These are phyloP conservation scores for Myotis yumanensis DNA, from an alignment of 2,113 vertebrate species.

Conservation along the genomic window DNA sequence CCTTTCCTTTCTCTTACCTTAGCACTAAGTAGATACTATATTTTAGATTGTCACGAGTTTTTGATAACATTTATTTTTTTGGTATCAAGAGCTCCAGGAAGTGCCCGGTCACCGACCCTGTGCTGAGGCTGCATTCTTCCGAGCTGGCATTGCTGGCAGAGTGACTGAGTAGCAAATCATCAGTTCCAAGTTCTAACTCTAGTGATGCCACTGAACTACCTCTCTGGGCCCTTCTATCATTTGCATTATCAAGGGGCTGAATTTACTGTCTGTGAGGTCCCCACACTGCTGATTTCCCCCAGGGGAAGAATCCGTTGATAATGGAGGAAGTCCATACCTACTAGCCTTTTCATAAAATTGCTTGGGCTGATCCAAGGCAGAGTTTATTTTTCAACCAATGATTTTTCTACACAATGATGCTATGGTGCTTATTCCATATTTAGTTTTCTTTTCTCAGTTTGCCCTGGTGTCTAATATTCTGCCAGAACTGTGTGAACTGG, in stretches of 20 bases:
- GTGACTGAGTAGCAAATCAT: neutral
- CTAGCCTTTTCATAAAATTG: neutral
- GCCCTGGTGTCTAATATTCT: neutral
- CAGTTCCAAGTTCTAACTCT: neutral
- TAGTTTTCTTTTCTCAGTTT: neutral
- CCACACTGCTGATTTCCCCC: neutral
- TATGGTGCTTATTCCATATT: neutral
- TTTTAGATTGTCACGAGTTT: neutral
- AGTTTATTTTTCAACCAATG: neutral
- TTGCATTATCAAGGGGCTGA: neutral
- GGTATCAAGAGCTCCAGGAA: neutral
- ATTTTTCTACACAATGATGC: neutral
- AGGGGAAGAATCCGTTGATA: neutral
- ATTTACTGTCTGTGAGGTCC: neutral
- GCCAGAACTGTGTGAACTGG: neutral
- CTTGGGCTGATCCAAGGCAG: neutral
- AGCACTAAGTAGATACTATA: neutral
- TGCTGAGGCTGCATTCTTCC: neutral
- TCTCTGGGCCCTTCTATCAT: neutral
- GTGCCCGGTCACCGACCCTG: no score
- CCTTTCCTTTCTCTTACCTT: neutral
- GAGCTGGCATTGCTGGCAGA: neutral
- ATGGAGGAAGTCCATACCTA: neutral
- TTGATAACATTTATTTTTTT: neutral
- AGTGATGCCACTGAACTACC: neutral